Evolutionary conservation across 1,140 invertebrate species (phyloP).

Genomic region (Bombus huntii): DNA sequence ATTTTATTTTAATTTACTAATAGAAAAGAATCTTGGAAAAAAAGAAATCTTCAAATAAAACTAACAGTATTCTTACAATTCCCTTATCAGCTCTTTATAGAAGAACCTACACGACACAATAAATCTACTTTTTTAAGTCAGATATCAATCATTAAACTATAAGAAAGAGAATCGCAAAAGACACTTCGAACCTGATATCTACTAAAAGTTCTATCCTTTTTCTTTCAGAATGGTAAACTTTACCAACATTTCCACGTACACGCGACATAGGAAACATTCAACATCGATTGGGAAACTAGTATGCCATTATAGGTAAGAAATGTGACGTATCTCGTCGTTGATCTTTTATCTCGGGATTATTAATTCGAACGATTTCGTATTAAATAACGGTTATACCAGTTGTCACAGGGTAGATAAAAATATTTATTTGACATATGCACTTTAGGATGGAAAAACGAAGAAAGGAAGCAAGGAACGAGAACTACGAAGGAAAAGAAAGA

Average conservation of each 20-base stretch:
- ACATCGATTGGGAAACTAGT: not conserved
- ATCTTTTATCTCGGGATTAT: not conserved
- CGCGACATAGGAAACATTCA: not conserved
- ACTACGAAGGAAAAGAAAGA: not conserved
- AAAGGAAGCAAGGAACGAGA: not conserved
- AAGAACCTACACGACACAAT: too few relatives aligned
- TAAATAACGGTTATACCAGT: not conserved
- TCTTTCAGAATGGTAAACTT: not conserved
- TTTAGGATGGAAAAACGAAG: not conserved
- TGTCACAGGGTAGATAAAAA: not conserved
- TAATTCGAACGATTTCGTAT: conserved; percentile 5
- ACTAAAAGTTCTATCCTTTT: not conserved
- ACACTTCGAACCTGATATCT: too few relatives aligned
- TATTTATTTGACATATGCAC: not conserved
- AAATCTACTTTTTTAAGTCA: too few relatives aligned
- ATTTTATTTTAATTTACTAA: too few relatives aligned
- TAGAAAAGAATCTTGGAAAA: too few relatives aligned
- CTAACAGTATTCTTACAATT: too few relatives aligned
- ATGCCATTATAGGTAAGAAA: not conserved
- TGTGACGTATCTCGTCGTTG: not conserved
- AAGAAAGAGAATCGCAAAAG: too few relatives aligned
- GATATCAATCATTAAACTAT: too few relatives aligned
- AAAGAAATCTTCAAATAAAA: too few relatives aligned
- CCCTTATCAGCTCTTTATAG: too few relatives aligned
- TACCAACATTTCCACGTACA: not conserved